A percentile compares a stretch with the other conserved stretches of the same genome.
Evolutionary conservation across 2,797 vertebrate genomes (phyloP).

Genomic region (Syndactyla subalaris): DNA sequence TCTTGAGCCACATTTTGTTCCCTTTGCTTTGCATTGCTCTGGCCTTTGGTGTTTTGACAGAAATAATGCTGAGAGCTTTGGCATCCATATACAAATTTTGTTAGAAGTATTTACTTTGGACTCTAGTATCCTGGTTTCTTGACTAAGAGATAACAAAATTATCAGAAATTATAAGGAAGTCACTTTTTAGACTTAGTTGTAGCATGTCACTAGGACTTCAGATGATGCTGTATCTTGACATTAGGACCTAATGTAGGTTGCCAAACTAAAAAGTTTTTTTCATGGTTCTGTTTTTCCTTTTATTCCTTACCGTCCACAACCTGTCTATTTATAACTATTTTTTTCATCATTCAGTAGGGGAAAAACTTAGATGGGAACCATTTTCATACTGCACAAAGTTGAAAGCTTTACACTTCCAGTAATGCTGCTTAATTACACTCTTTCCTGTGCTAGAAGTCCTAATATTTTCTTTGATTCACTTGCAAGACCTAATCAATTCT

Average conservation of each 20-base stretch:
- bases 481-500: not conserved
- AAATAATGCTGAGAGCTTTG: not conserved
- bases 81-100: not conserved
- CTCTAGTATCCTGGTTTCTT: not conserved
- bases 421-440: not conserved
- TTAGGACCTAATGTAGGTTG: not conserved
- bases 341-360: not conserved
- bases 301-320: not conserved
- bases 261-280: not conserved
- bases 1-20: not conserved
- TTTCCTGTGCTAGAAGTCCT: not conserved
- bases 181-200: not conserved
- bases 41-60: not conserved
- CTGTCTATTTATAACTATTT: not conserved
- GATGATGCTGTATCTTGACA: not conserved
- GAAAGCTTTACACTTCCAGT: not conserved
- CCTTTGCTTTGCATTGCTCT: not conserved
- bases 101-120: not conserved
- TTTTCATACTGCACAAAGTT: not conserved
- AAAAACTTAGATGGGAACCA: not conserved
- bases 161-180: not conserved
- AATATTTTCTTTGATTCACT: not conserved
- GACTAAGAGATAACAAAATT: not conserved
- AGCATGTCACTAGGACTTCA: not conserved
- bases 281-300: not conserved